Evolutionary conservation across 2,888 invertebrate species (phyloP), one percentile per base, ranked within the genome.

Genomic region (Sinotaia quadrata): DNA sequence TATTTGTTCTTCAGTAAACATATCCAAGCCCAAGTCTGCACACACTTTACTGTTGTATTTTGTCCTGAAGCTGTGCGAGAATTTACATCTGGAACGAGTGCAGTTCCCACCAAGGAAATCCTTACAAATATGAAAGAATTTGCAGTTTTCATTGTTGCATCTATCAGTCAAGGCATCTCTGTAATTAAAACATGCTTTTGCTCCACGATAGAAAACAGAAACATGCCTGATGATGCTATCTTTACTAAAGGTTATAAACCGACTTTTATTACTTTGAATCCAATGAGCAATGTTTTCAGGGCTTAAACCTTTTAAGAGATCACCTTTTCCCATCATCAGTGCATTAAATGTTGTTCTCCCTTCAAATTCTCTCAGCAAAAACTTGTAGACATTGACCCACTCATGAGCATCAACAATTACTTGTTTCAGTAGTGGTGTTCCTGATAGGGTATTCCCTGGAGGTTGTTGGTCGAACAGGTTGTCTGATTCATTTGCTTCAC

Each of bases 291-390:
- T 52, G 12, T 62, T 27, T 7, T 18, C 36, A 62, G 51, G 62
- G 52, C 27, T 52, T 47, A 62, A 2, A 5, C 62, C 52, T 29
- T 51, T 51, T 7, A 62, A 36, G 5, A 52, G 36, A 18, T 52
- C 7, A 2, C 29, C 62, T 15, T 62, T 62, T 31, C 29, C 27
- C 15, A 52, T 29, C 27, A 62, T n/a, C 21, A 62, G 51, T 21
- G 62, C 52, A 1, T 52, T 52, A 12, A 62, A 33, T n/a, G 51
- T 62, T 36, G 62, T 62, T 33, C 52, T 33, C 8, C 62, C 62
- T 0, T 62, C 21, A 49, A 62, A 62, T 24, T 62, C 4, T 33
- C 52, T 52, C 34, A 62, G 51, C 52, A 62, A 37, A 12, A 52
- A 24, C 2, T 49, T 52, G 51, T 52, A 62, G 15, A 62, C 34